Evolutionary conservation across 2,888 invertebrate genomes (phyloP).

Genomic region (Oxytorus armatus): DNA sequence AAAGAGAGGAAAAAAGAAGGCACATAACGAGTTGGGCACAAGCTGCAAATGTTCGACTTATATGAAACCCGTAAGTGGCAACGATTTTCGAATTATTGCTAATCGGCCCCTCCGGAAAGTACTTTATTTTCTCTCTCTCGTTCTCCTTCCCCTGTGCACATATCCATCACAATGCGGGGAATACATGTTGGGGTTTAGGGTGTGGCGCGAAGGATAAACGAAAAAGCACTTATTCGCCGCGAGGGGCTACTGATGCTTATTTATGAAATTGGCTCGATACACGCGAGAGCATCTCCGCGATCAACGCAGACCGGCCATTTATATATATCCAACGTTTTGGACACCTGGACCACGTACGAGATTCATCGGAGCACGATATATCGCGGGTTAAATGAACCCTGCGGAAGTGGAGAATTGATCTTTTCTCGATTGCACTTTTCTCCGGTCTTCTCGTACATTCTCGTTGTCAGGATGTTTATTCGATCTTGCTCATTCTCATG

Average conservation of each 20-base stretch:
- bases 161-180: conserved; percentile 7
- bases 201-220: conserved; percentile 10
- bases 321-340: conserved; percentile 30
- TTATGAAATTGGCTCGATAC: conserved; percentile 66
- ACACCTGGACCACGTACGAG: conserved; percentile 52
- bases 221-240: conserved; percentile 51
- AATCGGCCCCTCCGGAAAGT: conserved; percentile 59
- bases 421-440: conserved; percentile 13
- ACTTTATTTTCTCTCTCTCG: conserved; percentile 8
- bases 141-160: conserved; percentile 14
- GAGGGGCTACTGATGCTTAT: conserved; percentile 58
- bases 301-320: not conserved
- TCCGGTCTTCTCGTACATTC: not conserved
- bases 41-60: conserved; percentile 27
- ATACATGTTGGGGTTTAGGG: not conserved
- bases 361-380: conserved; percentile 48
- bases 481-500: not conserved
- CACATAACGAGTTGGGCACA: conserved; percentile 40
- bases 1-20: no score
- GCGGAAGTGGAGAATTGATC: not conserved
- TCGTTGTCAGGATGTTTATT: conserved; percentile 9
- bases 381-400: conserved; percentile 63
- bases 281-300: conserved; percentile 48
- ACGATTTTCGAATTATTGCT: conserved; percentile 71
- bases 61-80: conserved; percentile 55